phyloP scores from a whole-genome alignment of 2,797 vertebrate species.

The Pangasius krempfi region DNA sequence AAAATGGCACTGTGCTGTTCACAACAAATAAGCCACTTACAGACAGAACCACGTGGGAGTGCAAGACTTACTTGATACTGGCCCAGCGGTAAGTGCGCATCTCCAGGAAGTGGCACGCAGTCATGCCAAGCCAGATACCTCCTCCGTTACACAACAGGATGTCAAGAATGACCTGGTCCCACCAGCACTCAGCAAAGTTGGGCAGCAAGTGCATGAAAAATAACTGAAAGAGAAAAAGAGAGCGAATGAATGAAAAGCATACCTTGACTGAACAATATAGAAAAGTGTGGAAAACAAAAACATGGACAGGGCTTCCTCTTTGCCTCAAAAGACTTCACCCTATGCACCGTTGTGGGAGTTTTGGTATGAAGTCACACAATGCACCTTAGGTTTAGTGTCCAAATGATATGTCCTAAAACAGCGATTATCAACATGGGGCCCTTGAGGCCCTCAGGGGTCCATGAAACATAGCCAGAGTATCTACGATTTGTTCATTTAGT shows the following conservation, averaged over 20 bases:
- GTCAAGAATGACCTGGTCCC: conserved; percentile 98
- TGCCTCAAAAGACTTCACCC: background rate
- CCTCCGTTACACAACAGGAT: conserved; percentile 97
- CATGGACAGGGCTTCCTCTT: background rate
- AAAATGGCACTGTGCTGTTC: background rate
- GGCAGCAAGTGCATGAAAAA: conserved; percentile 99
- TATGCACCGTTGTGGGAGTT: background rate
- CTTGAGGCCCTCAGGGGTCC: background rate
- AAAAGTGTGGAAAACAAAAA: background rate
- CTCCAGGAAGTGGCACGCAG: conserved; percentile 93
- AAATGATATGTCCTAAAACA: background rate
- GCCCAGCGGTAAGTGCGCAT: conserved; percentile 99
- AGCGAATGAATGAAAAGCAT: background rate
- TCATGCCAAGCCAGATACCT: conserved; percentile 98
- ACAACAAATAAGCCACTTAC: background rate
- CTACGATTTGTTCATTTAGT: background rate
- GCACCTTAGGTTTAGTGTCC: background rate
- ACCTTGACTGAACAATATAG: background rate
- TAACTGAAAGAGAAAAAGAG: conserved; percentile 73
- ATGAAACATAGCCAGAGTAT: background rate
- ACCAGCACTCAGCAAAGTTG: conserved; percentile 99
- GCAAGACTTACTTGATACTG: conserved; percentile 88
- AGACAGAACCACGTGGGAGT: background rate
- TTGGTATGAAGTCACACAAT: background rate
- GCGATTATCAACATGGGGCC: too few relatives aligned